phyloP scores from a whole-genome alignment of 1,140 invertebrate genomes.

The Polypedilum vanderplanki region DNA sequence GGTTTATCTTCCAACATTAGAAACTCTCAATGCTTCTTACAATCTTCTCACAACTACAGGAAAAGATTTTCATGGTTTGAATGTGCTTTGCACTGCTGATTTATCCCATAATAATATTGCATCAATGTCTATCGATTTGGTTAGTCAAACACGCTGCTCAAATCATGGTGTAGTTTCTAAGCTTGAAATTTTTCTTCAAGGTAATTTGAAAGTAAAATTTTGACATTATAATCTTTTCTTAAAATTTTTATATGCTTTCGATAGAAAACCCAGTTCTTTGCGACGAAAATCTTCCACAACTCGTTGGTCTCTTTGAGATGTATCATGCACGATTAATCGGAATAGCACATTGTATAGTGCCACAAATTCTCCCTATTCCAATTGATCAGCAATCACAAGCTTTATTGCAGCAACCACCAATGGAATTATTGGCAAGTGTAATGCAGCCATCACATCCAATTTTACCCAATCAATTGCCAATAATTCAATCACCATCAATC shows the following conservation, averaged over 20 bases:
- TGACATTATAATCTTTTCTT: conserved; percentile 7
- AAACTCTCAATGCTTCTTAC: conserved; percentile 64
- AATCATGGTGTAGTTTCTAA: conserved; percentile 66
- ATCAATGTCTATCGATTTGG: conserved; percentile 60
- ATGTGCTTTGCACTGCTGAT: conserved; percentile 67
- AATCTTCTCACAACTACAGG: conserved; percentile 64
- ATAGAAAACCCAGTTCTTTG: conserved; percentile 70
- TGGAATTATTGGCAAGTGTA: conserved; percentile 43
- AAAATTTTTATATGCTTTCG: conserved; percentile 38
- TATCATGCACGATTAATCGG: conserved; percentile 62
- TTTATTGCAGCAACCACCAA: conserved; percentile 40
- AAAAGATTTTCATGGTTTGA: conserved; percentile 70
- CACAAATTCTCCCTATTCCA: conserved; percentile 47
- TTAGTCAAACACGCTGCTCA: conserved; percentile 67
- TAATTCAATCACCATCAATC: conserved; percentile 36
- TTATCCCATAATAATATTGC: conserved; percentile 66
- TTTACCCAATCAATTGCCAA: conserved; percentile 38
- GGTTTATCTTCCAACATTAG: conserved; percentile 67
- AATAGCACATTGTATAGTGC: conserved; percentile 49
- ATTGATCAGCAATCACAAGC: conserved; percentile 41
- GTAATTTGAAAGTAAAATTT: conserved; percentile 44
- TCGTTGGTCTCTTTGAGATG: conserved; percentile 56
- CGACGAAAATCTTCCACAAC: conserved; percentile 58
- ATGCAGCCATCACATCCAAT: conserved; percentile 36
- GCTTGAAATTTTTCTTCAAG: conserved; percentile 69